Percentiles rank a stretch among this genome's conserved stretches.
These are phyloP conservation scores for Zaprionus obscuricornis DNA, from an alignment of 2,888 invertebrate genomes.

Conservation along the genomic window DNA sequence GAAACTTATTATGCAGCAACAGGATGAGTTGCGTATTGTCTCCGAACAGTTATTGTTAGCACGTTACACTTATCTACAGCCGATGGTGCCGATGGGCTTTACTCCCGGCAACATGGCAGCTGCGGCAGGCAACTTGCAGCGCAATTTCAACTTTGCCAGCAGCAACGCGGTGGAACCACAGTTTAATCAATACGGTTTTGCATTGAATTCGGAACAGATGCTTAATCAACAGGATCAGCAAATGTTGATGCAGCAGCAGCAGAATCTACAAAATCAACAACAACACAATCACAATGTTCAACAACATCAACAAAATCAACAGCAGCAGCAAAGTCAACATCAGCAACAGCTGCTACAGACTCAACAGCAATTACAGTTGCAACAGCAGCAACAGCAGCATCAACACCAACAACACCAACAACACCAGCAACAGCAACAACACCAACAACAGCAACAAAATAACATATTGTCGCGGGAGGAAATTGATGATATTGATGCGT, in stretches of 20 bases:
- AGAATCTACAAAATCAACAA: slow-evolving; percentile 68
- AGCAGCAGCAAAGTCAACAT: slow-evolving; percentile 37
- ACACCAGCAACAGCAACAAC: slow-evolving; percentile 52
- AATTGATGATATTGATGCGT: slow-evolving; percentile 80
- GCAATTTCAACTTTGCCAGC: slow-evolving; percentile 59
- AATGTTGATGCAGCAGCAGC: slow-evolving; percentile 73
- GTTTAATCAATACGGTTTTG: slow-evolving; percentile 80
- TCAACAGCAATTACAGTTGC: slow-evolving; percentile 27
- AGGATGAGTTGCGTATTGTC: slow-evolving; percentile 92
- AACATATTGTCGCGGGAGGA: slow-evolving; percentile 71
- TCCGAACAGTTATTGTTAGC: slow-evolving; percentile 94
- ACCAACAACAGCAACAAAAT: slow-evolving; percentile 56
- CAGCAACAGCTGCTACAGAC: slow-evolving; percentile 49
- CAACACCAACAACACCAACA: slow-evolving; percentile 50
- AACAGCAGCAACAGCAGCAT: slow-evolving; percentile 47
- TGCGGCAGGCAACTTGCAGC: slow-evolving; percentile 37
- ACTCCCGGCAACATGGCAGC: slow-evolving; percentile 49
- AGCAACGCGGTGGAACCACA: slow-evolving; percentile 73
- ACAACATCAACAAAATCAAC: slow-evolving; percentile 32
- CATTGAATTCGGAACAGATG: slow-evolving; percentile 76
- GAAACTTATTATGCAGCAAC: slow-evolving; percentile 92
- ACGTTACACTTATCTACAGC: slow-evolving; percentile 88
- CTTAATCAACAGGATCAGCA: slow-evolving; percentile 76
- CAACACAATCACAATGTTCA: slow-evolving; percentile 66
- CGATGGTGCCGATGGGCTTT: slow-evolving; percentile 76